Evolutionary conservation across 2,888 invertebrate genomes (phyloP), one percentile per base, ranked within the genome.

Genomic region (Rhyacophila evoluta): DNA sequence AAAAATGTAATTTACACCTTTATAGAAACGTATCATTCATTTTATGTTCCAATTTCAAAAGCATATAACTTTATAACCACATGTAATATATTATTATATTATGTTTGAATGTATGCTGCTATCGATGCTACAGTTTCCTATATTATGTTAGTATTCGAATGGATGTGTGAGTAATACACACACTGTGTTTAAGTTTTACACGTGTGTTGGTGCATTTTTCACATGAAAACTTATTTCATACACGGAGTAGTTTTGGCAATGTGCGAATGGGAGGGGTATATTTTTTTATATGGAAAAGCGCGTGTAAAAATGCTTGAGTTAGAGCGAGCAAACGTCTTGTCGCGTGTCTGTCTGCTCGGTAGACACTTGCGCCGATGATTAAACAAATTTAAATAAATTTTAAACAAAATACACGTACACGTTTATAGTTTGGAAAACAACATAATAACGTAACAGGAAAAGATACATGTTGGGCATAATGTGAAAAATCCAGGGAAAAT

Each of bases 261-360:
- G 55, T 55, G 25, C 55, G 55, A 55, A 25, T 55, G 55, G 55
- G 55, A 55, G 55, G 55, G 55, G 55, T 55, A 55, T 55, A 55
- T 55, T 55, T 55, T 41, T 55, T 55, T 55, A 19, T 55, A 55
- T 55, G 55, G 55, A 55, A 55, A 55, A 55, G 55, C 55, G 55
- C 55, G 55, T 55, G 55, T 55, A 55, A 55, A 55, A 41, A 41
- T 25, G 67, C 67, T 39, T 37, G 29, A 36, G 74, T 33, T 67
- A 41, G 76, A 76, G 76, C 41, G 71, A 71, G 76, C 19, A 36
- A 69, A 28, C 71, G 71, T 33, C 28, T 71, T 76, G 76, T 76
- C 71, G 71, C 76, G 71, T 76, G 76, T 76, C 41, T 71, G 75
- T 68, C 75, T 68, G 69, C 37, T 75, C 68, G 27, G 29, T 25